Conservation (phyloP, 2,797 vertebrate species). For the Macropodus opercularis region DNA sequence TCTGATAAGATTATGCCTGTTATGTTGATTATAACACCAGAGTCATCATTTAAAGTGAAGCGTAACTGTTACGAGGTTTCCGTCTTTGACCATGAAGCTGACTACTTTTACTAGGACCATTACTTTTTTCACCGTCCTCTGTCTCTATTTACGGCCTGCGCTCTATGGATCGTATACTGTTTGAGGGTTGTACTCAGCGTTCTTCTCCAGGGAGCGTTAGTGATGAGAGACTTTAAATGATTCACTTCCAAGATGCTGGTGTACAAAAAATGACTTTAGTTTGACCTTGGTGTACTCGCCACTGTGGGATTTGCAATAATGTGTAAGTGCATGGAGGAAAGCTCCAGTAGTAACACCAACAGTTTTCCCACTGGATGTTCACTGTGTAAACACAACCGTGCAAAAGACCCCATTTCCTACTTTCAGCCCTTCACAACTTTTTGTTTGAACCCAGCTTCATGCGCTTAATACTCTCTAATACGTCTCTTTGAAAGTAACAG, state of each 20-base stretch:
- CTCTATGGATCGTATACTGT: conserved; percentile 5
- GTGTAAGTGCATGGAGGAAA: conserved; percentile 36
- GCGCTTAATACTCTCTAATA: conserved; percentile 71
- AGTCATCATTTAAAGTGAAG: conserved; percentile 3
- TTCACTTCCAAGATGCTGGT: conserved; percentile 43
- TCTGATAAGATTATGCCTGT: neutral
- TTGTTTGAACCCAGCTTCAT: conserved; percentile 68
- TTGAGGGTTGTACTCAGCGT: neutral
- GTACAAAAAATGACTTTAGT: conserved; percentile 41
- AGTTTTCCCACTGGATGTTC: conserved; percentile 60
- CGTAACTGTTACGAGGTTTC: conserved; percentile 7
- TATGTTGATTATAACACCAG: too few relatives aligned
- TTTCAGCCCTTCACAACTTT: conserved; percentile 60
- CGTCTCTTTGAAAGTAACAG: conserved; percentile 74
- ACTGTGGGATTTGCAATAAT: conserved; percentile 58
- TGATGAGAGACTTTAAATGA: conserved; percentile 47
- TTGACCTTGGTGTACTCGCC: conserved; percentile 52
- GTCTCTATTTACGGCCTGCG: neutral
- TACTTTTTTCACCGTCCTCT: neutral
- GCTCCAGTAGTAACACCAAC: conserved; percentile 44
- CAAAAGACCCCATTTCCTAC: conserved; percentile 18
- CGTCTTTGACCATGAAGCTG: conserved; percentile 9
- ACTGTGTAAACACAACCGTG: conserved; percentile 65
- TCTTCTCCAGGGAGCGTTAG: conserved; percentile 13
- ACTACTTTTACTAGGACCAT: conserved; percentile 17